Evolutionary conservation across 2,113 vertebrate species (phyloP).

Genomic region (Prochilodus magdalenae): DNA sequence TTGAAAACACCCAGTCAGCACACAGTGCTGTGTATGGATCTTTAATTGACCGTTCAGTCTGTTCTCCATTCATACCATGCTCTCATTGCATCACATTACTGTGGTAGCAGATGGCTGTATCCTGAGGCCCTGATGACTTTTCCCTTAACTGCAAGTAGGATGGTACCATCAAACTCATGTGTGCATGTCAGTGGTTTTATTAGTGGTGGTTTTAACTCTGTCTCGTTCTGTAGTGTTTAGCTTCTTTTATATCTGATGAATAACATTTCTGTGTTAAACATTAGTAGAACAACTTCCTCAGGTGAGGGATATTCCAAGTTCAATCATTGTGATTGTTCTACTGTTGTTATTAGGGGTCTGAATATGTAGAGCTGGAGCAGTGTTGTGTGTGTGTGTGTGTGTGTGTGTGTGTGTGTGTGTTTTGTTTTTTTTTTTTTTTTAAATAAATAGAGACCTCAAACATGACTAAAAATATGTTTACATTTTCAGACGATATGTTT

Average conservation of each 20-base stretch:
- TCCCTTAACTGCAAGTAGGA: neutral
- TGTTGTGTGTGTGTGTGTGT: too few relatives aligned
- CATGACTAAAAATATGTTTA: too few relatives aligned
- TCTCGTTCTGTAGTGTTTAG: neutral
- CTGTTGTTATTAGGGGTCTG: too few relatives aligned
- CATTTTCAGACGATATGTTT: too few relatives aligned
- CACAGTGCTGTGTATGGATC: neutral
- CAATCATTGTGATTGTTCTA: neutral
- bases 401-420: too few relatives aligned
- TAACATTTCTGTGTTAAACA: neutral
- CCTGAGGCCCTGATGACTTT: neutral
- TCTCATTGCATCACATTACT: slow-evolving; percentile 5
- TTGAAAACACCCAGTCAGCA: slow-evolving; percentile 5
- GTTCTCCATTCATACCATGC: slow-evolving; percentile 1
- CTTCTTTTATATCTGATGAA: neutral
- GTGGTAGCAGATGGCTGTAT: neutral
- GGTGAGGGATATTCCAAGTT: too few relatives aligned
- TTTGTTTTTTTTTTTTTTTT: too few relatives aligned
- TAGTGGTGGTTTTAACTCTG: neutral
- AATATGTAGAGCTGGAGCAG: too few relatives aligned
- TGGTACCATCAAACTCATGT: neutral
- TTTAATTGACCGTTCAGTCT: neutral
- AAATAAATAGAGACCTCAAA: too few relatives aligned
- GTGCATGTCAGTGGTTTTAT: neutral
- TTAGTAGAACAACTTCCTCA: neutral